Percentiles rank a stretch among this genome's conserved stretches.
These are phyloP conservation scores for Cerastis rubricosa DNA, from an alignment of 2,888 invertebrate genomes.

Conservation along the genomic window DNA sequence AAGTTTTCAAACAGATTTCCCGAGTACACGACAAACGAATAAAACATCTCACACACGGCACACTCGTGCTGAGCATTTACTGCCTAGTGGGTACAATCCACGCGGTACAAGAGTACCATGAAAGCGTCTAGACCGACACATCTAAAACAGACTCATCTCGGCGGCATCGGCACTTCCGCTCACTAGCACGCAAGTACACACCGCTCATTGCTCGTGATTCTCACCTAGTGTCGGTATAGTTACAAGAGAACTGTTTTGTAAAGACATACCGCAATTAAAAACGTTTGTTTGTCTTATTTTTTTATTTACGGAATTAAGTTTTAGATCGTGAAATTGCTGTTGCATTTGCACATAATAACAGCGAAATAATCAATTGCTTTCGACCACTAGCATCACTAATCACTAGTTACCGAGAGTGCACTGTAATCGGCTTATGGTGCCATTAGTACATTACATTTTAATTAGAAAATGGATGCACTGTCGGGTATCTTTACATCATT, in stretches of 20 bases:
- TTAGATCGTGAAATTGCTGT: background rate
- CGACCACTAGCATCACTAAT: background rate
- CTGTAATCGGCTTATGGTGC: constrained; percentile 3
- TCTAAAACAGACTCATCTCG: constrained; percentile 33
- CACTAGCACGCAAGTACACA: background rate
- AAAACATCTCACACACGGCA: background rate
- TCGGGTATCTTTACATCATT: constrained; percentile 14
- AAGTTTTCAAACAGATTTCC: constrained; percentile 9
- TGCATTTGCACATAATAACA: background rate
- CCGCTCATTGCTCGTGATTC: constrained; percentile 23
- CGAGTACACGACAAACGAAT: background rate
- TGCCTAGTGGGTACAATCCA: constrained; percentile 5
- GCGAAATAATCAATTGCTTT: background rate
- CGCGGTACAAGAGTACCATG: constrained; percentile 29
- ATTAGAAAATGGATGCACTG: background rate
- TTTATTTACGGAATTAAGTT: background rate
- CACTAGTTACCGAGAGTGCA: background rate
- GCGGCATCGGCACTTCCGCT: constrained; percentile 33
- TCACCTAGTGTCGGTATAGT: constrained; percentile 6
- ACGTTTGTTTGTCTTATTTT: background rate
- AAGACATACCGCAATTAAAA: background rate
- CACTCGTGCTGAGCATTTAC: constrained; percentile 11
- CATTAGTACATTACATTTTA: constrained; percentile 21
- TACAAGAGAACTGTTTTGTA: constrained; percentile 7
- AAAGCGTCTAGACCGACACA: constrained; percentile 48